phyloP scores from a whole-genome alignment of 2,888 invertebrate species.

The Sisyra terminalis region DNA sequence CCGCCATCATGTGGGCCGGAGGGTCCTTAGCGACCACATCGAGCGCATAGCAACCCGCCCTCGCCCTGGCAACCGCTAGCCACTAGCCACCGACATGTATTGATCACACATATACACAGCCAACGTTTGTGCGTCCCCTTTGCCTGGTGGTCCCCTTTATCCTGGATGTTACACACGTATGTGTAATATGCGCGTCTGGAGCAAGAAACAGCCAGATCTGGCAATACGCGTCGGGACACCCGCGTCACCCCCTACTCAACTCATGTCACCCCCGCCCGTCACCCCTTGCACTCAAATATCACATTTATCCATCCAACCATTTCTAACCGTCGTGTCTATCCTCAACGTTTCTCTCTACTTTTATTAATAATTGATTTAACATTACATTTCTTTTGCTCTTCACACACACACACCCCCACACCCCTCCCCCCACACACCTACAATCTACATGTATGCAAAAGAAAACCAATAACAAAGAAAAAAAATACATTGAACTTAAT shows the following conservation, averaged over 20 bases:
- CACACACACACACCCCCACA: too few species aligned
- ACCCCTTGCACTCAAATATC: slow-evolving; percentile 2
- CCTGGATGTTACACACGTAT: background rate
- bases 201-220: slow-evolving; percentile 4
- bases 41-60: slow-evolving; percentile 32
- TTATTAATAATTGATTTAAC: slow-evolving; percentile 4
- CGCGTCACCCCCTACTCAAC: slow-evolving; percentile 16
- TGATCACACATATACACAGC: slow-evolving; percentile 22
- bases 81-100: slow-evolving; percentile 34
- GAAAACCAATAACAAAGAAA: too few species aligned
- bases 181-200: background rate
- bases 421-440: too few species aligned
- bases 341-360: slow-evolving; percentile 19
- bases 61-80: slow-evolving; percentile 34
- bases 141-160: background rate
- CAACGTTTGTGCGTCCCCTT: slow-evolving; percentile 1
- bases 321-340: slow-evolving; percentile 15
- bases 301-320: slow-evolving; percentile 4
- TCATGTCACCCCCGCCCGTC: slow-evolving; percentile 13
- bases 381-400: too few species aligned
- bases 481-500: too few species aligned
- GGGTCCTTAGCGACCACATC: slow-evolving; percentile 30
- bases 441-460: too few species aligned
- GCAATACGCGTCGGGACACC: slow-evolving; percentile 9
- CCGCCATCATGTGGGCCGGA: slow-evolving; percentile 17